Percentiles rank a stretch among this genome's conserved stretches.
phyloP scores from a whole-genome alignment of 2,113 vertebrate genomes.

The Amblyornis subalaris region DNA sequence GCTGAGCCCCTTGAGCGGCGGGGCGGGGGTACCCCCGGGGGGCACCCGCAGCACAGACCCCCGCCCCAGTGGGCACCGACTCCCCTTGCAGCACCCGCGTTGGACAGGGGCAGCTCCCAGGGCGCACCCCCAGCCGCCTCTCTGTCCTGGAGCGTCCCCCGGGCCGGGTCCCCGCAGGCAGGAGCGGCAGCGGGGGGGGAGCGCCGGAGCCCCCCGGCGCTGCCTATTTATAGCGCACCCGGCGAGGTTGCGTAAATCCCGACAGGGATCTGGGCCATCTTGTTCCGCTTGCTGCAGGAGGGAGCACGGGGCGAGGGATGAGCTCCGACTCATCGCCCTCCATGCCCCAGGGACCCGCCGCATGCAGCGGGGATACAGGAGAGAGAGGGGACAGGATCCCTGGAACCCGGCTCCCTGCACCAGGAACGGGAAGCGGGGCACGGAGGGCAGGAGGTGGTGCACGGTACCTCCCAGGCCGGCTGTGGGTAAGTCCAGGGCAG shows the following conservation, averaged over 20 bases:
- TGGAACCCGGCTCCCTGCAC: not conserved
- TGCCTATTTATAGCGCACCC: conserved; percentile 10
- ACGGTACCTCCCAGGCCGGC: accelerated
- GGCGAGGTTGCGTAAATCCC: conserved; percentile 29
- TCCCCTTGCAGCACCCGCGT: accelerated
- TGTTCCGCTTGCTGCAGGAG: not conserved
- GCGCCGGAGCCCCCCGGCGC: not conserved
- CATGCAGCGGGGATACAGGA: accelerated
- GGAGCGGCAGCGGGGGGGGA: not conserved
- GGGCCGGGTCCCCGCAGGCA: not conserved
- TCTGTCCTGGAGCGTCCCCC: not conserved
- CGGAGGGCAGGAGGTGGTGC: not conserved
- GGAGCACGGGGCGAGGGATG: not conserved
- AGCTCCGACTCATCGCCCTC: not conserved
- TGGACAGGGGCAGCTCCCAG: not conserved
- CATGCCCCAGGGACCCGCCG: accelerated
- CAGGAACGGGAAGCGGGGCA: not conserved
- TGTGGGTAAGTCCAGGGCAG: not conserved
- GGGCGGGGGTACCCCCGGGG: too few species aligned
- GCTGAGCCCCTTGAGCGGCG: not conserved
- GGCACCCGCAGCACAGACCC: not conserved
- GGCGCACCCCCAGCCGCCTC: accelerated
- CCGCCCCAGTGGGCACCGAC: accelerated
- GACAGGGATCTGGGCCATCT: not conserved
- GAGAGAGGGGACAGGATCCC: too few species aligned